A percentile compares a stretch with the other conserved stretches of the same genome.
Evolutionary conservation across 1,140 invertebrate genomes (phyloP).

Genomic region (Nephotettix cincticeps): DNA sequence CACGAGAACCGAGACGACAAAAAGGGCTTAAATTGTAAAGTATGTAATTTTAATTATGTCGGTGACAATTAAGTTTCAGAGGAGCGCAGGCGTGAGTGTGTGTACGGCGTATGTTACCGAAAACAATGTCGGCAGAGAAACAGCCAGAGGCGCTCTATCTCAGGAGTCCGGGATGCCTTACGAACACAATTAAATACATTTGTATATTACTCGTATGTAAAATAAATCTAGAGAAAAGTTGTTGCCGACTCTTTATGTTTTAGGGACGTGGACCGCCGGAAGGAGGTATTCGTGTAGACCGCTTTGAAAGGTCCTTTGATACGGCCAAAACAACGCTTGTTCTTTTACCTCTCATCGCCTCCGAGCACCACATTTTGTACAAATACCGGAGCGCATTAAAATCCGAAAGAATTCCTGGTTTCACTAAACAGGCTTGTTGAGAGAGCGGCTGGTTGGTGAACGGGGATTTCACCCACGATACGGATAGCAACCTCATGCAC

Average conservation of each 20-base stretch:
- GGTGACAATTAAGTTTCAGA: neutral
- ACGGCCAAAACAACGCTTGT: constrained; percentile 26
- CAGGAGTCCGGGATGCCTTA: constrained; percentile 6
- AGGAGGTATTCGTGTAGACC: constrained; percentile 21
- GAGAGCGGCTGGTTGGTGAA: neutral
- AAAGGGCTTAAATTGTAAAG: constrained; percentile 1
- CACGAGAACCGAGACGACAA: neutral
- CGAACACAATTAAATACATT: constrained; percentile 27
- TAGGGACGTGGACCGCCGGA: neutral
- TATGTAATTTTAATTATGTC: constrained; percentile 20
- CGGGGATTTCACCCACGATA: too few species aligned
- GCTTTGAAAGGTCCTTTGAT: constrained; percentile 25
- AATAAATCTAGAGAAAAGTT: constrained; percentile 21
- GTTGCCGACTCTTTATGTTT: neutral
- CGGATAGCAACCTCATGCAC: too few species aligned
- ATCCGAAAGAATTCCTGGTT: neutral
- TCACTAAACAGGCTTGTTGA: neutral
- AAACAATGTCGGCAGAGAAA: constrained; percentile 14
- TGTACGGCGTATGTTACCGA: neutral
- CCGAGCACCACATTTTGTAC: constrained; percentile 1
- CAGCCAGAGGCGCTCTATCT: neutral
- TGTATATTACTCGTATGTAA: constrained; percentile 18
- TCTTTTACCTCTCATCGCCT: neutral
- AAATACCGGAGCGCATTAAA: constrained; percentile 12
- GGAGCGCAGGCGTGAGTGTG: neutral